Base-by-base conservation (phyloP, 2,888 invertebrate genomes). In the Pristionchus fissidentatus region DNA sequence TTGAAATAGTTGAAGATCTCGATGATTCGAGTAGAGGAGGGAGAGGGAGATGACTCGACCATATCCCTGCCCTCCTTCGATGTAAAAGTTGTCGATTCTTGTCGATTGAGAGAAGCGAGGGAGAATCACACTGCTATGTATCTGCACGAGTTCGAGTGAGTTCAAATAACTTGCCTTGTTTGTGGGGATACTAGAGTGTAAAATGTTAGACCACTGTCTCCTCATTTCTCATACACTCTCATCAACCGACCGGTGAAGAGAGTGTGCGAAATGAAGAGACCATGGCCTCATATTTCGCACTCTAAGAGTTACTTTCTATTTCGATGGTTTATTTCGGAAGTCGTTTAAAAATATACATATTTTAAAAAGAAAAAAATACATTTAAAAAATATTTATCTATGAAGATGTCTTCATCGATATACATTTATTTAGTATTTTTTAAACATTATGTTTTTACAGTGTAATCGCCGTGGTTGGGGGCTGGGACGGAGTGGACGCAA, bases 401-500 rank as follows among this genome's bases (percentile, higher is more conserved):
- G n/a, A n/a, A n/a, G n/a, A n/a, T n/a, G n/a, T n/a, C n/a, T n/a
- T n/a, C n/a, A n/a, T n/a, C n/a, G n/a, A n/a, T n/a, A n/a, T n/a
- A n/a, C n/a, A n/a, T n/a, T n/a, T n/a, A n/a, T n/a, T n/a, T n/a
- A n/a, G n/a, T 26, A n/a, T 26, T 29, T 32, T 62, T 22, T 35
- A 32, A 62, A 19, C 38, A 19, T 38, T n/a, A 38, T 35, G 1
- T 29, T 10, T 38, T 70, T 66, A 5, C 73, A 83, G 83, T 73
- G 35, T 41, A n/a, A 32, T 91, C 3, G 82, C 88, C 10, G 87
- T 90, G 43, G 86, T 88, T 19, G 91, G 87, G 29, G 91, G 91
- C 3, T 91, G 91, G 91, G 84, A 90, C 60, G 87, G 87, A 7
- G 66, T 62, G n/a, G 35, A 73, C n/a, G 85, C 90, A 1, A 52